Base-by-base conservation (phyloP, 1,140 invertebrate species). In the Bombus balteatus region DNA sequence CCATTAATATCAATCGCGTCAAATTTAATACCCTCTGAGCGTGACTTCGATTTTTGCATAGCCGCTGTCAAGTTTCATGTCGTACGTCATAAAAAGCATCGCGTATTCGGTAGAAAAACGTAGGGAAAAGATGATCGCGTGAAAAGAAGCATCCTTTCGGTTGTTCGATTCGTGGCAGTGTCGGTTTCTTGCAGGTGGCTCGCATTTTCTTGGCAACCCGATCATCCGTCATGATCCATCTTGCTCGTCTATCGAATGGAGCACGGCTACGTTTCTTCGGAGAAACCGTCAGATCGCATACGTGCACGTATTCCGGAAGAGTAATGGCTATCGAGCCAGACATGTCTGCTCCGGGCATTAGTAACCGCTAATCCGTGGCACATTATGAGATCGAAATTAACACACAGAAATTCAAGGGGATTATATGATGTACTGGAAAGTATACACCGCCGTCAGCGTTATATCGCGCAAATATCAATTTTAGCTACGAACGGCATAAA, bases 191-290 rank as follows among this genome's bases (percentile, higher is more conserved):
- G 28, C 34, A n/a, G 15, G 39, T 37, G 25, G n/a, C 53, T 82
- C 39, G 37, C 73, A 53, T 62, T 84, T 73, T 65, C 77, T 32
- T 32, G 70, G 68, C 71, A 65, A 62, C 71, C 79, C 53, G 83
- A 87, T 89, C 89, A 92, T 92, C 89, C 84, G 87, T 92, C 91
- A 92, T 91, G 89, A 92, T 92, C 91, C 82, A 86, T 92, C 90
- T 92, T 92, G 86, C 86, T 85, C 57, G 81, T 41, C 81, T 81
- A 87, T 91, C 82, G 86, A 81, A 84, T n/a, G 53, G 59, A 41
- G 43, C 74, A 59, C n/a, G 62, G 70, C 66, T 62, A 73, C 53
- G 28, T 78, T 78, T 74, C 75, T 79, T 78, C 74, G 22, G 65
- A 15, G 8, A 83, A 65, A 8, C 59, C 65, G 32, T 66, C 59